Evolutionary conservation across 2,888 invertebrate genomes (phyloP).

Genomic region (Camptogramma bilineatum): DNA sequence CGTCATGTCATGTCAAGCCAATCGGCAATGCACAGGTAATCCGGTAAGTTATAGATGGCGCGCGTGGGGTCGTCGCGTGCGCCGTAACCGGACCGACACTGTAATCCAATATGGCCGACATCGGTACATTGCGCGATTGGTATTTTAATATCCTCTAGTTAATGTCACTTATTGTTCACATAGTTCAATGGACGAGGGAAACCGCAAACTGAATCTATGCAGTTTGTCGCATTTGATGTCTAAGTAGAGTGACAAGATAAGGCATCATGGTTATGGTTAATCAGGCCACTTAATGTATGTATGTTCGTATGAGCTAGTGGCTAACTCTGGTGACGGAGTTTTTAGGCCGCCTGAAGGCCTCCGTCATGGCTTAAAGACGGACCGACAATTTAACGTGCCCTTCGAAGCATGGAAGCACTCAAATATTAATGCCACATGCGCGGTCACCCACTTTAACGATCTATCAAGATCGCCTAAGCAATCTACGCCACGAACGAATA

Average conservation of each 20-base stretch:
- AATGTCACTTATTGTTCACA: constrained; percentile 83
- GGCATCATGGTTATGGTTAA: background rate
- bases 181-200: constrained; percentile 66
- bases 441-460: too few relatives aligned
- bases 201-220: constrained; percentile 54
- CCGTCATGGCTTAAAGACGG: too few relatives aligned
- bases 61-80: constrained; percentile 85
- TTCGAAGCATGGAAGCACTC: too few relatives aligned
- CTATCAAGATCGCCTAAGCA: too few relatives aligned
- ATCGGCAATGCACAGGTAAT: constrained; percentile 53
- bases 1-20: constrained; percentile 47
- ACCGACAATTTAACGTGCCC: too few relatives aligned
- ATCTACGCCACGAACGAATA: too few relatives aligned
- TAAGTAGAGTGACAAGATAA: background rate
- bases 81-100: constrained; percentile 82
- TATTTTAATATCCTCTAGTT: constrained; percentile 80
- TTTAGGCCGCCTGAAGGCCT: too few relatives aligned
- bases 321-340: too few relatives aligned
- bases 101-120: constrained; percentile 83
- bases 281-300: too few relatives aligned
- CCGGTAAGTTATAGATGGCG: constrained; percentile 74
- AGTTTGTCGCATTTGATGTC: background rate
- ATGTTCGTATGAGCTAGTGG: too few relatives aligned
- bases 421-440: too few relatives aligned
- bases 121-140: constrained; percentile 81